A percentile compares a stretch with the other conserved stretches of the same genome.
Evolutionary conservation across 1,140 invertebrate species (phyloP).

Genomic region (Dinoponera quadriceps): DNA sequence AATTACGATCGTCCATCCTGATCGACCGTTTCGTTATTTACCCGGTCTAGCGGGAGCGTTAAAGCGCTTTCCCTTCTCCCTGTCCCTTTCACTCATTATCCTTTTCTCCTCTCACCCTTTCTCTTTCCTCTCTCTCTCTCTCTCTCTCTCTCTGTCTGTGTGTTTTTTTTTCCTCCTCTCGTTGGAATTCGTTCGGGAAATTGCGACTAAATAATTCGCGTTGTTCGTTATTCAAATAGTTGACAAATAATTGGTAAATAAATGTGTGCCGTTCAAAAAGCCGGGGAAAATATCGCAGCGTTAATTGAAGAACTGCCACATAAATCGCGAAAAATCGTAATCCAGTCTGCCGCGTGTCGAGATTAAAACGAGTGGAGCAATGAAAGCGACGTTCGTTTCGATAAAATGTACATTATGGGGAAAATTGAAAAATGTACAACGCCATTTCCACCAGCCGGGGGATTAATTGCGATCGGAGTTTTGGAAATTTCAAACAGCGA

Average conservation of each 20-base stretch:
- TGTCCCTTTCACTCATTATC: too few relatives aligned
- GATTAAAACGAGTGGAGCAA: neutral
- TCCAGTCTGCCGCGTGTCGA: neutral
- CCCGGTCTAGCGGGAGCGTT: conserved; percentile 11
- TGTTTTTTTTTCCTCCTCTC: neutral
- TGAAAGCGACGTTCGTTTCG: neutral
- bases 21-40: conserved; percentile 51
- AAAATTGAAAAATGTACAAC: conserved; percentile 15
- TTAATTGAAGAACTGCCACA: conserved; percentile 1
- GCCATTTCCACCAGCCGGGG: neutral
- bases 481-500: neutral
- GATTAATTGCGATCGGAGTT: conserved; percentile 21
- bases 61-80: neutral
- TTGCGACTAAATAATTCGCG: neutral
- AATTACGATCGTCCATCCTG: conserved; percentile 36
- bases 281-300: neutral
- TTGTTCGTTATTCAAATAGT: neutral
- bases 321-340: neutral
- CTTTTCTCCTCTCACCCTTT: too few relatives aligned
- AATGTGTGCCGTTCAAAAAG: neutral
- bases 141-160: too few relatives aligned
- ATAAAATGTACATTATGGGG: neutral
- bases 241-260: conserved; percentile 1
- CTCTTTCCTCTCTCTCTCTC: too few relatives aligned
- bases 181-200: conserved; percentile 3